phyloP scores from a whole-genome alignment of 1,140 invertebrate genomes.

The Oedothorax gibbosus region DNA sequence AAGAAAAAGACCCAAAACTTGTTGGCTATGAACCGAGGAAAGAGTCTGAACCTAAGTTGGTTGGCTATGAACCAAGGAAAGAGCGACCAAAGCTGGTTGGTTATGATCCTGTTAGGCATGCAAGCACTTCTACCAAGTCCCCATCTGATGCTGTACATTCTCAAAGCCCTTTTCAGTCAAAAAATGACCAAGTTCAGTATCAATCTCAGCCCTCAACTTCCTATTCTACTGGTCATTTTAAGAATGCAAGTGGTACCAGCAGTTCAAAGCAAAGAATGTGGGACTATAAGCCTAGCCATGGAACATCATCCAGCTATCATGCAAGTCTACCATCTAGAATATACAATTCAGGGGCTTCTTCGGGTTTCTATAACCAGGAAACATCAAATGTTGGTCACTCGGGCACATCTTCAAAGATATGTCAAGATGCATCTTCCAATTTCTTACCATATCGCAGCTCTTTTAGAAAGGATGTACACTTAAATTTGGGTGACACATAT shows the following conservation, averaged over 20 bases:
- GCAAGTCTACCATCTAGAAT: too few relatives aligned
- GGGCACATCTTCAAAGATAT: not conserved
- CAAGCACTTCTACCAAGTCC: not conserved
- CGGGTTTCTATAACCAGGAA: too few relatives aligned
- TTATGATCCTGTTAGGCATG: conserved; percentile 4
- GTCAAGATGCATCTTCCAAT: not conserved
- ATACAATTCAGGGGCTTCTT: too few relatives aligned
- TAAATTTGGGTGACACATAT: not conserved
- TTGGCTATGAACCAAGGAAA: conserved; percentile 4
- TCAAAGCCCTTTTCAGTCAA: not conserved
- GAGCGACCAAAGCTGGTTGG: not conserved
- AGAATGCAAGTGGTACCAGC: conserved; percentile 16
- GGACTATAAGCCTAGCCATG: not conserved
- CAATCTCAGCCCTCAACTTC: not conserved
- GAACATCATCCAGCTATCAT: not conserved
- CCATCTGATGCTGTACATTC: not conserved
- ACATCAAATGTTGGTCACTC: not conserved
- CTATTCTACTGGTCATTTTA: conserved; percentile 8
- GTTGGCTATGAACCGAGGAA: not conserved
- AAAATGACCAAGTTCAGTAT: not conserved
- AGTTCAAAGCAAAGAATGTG: conserved; percentile 16
- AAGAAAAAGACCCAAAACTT: conserved; percentile 12
- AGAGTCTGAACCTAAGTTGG: not conserved
- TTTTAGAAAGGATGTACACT: conserved; percentile 15
- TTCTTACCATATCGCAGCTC: conserved; percentile 12